Evolutionary conservation across 2,888 invertebrate species (phyloP).

Genomic region (Rambutsinella grinnellia): DNA sequence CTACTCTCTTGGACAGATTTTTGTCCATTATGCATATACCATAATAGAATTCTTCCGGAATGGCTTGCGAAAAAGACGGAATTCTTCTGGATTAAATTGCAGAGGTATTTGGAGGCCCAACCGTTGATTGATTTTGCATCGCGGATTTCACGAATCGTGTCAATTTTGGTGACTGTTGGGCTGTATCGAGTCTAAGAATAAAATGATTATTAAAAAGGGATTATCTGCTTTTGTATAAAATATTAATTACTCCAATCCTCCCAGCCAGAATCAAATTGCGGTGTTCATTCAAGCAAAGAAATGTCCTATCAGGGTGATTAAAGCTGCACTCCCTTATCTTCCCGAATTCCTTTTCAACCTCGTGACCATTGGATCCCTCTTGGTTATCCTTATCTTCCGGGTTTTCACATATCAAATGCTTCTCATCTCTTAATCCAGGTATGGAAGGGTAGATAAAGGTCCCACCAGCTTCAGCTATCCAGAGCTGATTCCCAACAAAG

Average conservation of each 20-base stretch:
- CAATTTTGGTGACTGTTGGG: constrained; percentile 29
- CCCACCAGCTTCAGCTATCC: constrained; percentile 58
- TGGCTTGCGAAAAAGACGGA: constrained; percentile 43
- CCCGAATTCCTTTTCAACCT: not conserved
- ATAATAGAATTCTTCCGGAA: constrained; percentile 55
- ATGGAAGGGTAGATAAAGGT: constrained; percentile 44
- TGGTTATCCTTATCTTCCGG: not conserved
- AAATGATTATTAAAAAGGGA: not conserved
- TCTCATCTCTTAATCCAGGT: not conserved
- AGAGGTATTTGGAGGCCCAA: constrained; percentile 16
- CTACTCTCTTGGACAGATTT: not conserved
- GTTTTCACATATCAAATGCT: not conserved
- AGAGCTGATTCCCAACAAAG: constrained; percentile 56
- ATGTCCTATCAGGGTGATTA: constrained; percentile 61
- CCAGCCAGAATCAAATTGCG: constrained; percentile 43
- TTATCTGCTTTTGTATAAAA: constrained; percentile 7
- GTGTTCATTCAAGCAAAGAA: constrained; percentile 37
- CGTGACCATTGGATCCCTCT: not conserved
- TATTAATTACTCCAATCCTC: constrained; percentile 51
- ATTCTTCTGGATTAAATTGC: constrained; percentile 5
- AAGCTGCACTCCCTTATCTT: constrained; percentile 52
- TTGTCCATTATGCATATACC: constrained; percentile 49
- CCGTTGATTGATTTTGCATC: constrained; percentile 4
- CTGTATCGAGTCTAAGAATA: constrained; percentile 27
- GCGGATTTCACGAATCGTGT: constrained; percentile 15